Percentiles rank a stretch among this genome's conserved stretches.
These are phyloP conservation scores for Amphipyra tragopoginis DNA, from an alignment of 2,888 invertebrate genomes.

Conservation along the genomic window DNA sequence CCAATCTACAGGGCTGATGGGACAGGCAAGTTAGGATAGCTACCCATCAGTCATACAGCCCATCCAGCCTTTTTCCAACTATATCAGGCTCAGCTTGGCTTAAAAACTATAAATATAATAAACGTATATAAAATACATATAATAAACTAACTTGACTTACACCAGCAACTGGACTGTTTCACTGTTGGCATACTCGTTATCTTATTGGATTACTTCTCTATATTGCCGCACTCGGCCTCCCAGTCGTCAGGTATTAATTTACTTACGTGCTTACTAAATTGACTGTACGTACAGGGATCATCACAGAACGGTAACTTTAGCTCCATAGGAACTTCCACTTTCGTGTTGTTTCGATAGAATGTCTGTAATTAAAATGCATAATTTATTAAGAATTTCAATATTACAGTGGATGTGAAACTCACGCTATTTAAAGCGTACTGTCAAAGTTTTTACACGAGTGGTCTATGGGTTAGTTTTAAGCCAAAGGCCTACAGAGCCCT, in stretches of 20 bases:
- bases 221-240: conserved; percentile 91
- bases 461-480: too few species aligned
- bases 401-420: too few species aligned
- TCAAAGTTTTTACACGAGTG: too few species aligned
- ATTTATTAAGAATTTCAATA: too few species aligned
- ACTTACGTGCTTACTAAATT: conserved; percentile 87
- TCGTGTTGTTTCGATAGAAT: conserved; percentile 91
- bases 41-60: too few species aligned
- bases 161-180: conserved; percentile 29
- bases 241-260: conserved; percentile 91
- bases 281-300: conserved; percentile 90
- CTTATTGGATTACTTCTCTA: conserved; percentile 32
- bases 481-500: too few species aligned
- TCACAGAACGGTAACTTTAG: conserved; percentile 91
- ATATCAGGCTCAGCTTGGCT: too few species aligned
- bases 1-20: neutral
- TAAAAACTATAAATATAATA: neutral
- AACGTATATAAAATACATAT: too few species aligned
- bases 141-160: conserved; percentile 29
- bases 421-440: too few species aligned
- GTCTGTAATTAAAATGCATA: conserved; percentile 81
- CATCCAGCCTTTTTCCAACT: too few species aligned
- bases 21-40: too few species aligned
- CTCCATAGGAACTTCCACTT: conserved; percentile 88
- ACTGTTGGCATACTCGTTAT: conserved; percentile 8